A percentile compares a stretch with the other conserved stretches of the same genome.
Conservation (phyloP, 2,113 vertebrate species). For the Hystrix brachyura region DNA sequence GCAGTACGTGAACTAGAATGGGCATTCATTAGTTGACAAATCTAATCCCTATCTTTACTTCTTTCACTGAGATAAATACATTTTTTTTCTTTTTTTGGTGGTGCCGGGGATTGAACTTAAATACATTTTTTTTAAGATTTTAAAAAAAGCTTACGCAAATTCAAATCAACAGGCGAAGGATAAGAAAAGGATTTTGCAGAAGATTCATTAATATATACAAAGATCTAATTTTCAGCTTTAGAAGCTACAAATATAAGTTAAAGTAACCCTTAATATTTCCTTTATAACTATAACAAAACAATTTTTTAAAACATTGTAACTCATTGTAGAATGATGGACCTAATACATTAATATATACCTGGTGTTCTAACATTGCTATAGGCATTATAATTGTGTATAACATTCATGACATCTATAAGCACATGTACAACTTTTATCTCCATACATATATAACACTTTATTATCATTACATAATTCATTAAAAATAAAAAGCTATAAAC, state of each 20-base stretch:
- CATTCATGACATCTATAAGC: not conserved
- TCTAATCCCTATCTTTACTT: not conserved
- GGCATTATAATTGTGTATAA: not conserved
- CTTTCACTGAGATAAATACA: not conserved
- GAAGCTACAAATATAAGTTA: not conserved
- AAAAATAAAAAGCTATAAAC: not conserved
- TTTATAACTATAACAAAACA: not conserved
- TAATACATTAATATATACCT: not conserved
- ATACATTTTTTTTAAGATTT: not conserved
- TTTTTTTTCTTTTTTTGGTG: not conserved
- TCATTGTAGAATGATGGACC: not conserved
- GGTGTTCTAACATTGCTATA: not conserved
- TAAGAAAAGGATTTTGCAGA: not conserved
- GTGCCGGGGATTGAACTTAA: no score
- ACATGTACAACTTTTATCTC: not conserved
- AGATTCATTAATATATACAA: not conserved
- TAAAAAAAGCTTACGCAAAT: not conserved
- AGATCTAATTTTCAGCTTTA: not conserved
- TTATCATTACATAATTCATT: conserved; percentile 51
- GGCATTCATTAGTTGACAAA: not conserved
- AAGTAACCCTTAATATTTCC: not conserved
- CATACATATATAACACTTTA: not conserved
- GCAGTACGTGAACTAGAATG: not conserved
- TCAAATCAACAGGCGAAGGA: not conserved
- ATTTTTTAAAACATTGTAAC: not conserved